phyloP scores from a whole-genome alignment of 2,888 invertebrate species.

The Palloptera scutellata region DNA sequence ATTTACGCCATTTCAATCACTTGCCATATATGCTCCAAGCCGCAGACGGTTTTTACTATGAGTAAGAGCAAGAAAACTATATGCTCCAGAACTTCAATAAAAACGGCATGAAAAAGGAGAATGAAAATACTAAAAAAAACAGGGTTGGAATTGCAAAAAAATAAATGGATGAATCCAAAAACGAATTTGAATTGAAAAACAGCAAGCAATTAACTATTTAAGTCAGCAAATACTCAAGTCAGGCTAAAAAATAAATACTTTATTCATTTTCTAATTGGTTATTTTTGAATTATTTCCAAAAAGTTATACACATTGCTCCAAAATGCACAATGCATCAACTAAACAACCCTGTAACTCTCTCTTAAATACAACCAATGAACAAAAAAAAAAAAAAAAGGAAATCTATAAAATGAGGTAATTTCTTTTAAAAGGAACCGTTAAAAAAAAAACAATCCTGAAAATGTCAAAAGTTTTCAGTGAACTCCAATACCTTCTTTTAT shows the following conservation, averaged over 20 bases:
- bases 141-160: background rate
- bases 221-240: too few species aligned
- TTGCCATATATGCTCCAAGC: constrained; percentile 12
- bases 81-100: background rate
- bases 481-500: background rate
- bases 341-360: constrained; percentile 9
- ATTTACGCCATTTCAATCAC: constrained; percentile 40
- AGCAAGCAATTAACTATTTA: too few species aligned
- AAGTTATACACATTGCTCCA: too few species aligned
- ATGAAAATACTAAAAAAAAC: constrained; percentile 6
- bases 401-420: constrained; percentile 29
- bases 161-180: too few species aligned
- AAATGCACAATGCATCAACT: background rate
- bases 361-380: background rate
- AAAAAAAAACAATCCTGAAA: background rate
- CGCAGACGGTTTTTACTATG: constrained; percentile 15
- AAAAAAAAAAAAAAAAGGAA: constrained; percentile 11
- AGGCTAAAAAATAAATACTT: too few species aligned
- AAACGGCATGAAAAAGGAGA: background rate
- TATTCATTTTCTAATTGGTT: too few species aligned
- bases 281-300: too few species aligned
- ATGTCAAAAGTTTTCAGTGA: background rate
- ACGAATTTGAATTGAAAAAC: too few species aligned
- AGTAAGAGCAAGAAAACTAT: constrained; percentile 20
- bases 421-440: constrained; percentile 12